phyloP scores from a whole-genome alignment of 2,113 vertebrate genomes.

The Craseonycteris thonglongyai region DNA sequence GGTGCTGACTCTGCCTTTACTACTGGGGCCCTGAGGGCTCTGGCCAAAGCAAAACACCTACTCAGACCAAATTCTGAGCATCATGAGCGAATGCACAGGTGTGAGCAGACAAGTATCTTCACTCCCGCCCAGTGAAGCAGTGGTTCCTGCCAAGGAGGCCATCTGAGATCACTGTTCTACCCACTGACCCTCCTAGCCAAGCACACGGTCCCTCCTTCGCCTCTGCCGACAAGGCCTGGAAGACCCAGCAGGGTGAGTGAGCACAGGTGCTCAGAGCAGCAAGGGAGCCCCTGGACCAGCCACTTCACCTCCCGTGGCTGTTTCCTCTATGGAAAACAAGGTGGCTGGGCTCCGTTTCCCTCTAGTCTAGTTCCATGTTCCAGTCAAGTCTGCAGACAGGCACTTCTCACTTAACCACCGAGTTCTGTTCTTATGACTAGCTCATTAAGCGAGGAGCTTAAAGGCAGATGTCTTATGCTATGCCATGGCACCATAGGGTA shows the following conservation, averaged over 20 bases:
- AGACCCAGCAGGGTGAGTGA: fast-evolving
- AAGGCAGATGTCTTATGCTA: too few species aligned
- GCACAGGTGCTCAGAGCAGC: neutral
- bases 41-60: neutral
- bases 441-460: too few species aligned
- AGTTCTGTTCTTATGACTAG: too few species aligned
- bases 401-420: too few species aligned
- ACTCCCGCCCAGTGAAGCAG: neutral
- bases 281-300: neutral
- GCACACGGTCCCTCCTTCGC: neutral
- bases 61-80: neutral
- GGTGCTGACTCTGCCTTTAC: neutral
- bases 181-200: neutral
- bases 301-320: neutral
- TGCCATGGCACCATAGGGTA: too few species aligned
- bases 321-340: neutral
- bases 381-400: neutral
- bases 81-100: too few species aligned
- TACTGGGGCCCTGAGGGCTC: neutral
- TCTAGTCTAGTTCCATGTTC: too few species aligned
- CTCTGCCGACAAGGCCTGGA: neutral
- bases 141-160: too few species aligned
- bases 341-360: neutral
- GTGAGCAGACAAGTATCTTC: neutral
- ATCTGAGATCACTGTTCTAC: neutral